Conservation (phyloP, 1,140 invertebrate genomes). For the Goniozus legneri region DNA sequence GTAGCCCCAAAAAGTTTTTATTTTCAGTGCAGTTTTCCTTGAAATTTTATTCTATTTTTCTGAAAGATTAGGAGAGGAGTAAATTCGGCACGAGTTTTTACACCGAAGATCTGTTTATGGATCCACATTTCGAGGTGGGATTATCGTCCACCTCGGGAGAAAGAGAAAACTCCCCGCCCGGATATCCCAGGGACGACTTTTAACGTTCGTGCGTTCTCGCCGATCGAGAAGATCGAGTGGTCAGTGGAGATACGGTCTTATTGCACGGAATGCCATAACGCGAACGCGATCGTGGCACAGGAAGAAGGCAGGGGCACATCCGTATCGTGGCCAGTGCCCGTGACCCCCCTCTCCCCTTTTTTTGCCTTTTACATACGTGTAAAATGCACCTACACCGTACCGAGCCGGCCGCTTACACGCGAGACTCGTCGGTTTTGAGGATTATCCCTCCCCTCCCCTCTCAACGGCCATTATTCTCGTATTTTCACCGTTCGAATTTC, state of each 20-base stretch:
- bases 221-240: conserved; percentile 33
- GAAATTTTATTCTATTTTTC: no score
- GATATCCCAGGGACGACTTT: no score
- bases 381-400: conserved; percentile 27
- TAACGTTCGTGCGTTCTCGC: no score
- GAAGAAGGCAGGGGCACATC: conserved; percentile 57
- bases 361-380: conserved; percentile 32
- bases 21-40: no score
- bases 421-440: conserved; percentile 41
- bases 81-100: no score
- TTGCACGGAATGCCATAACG: conserved; percentile 42
- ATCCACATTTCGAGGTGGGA: no score
- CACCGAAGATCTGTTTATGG: no score
- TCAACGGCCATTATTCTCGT: neutral
- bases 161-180: no score
- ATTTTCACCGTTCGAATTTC: conserved; percentile 7
- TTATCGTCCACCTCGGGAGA: no score
- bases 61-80: no score
- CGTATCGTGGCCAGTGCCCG: conserved; percentile 54
- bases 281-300: conserved; percentile 47
- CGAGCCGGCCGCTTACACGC: conserved; percentile 18
- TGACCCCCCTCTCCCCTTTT: conserved; percentile 49
- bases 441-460: conserved; percentile 40
- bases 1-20: no score
- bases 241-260: conserved; percentile 42